Evolutionary conservation across 2,888 invertebrate species (phyloP).

Genomic region (Charanyca ferruginea): DNA sequence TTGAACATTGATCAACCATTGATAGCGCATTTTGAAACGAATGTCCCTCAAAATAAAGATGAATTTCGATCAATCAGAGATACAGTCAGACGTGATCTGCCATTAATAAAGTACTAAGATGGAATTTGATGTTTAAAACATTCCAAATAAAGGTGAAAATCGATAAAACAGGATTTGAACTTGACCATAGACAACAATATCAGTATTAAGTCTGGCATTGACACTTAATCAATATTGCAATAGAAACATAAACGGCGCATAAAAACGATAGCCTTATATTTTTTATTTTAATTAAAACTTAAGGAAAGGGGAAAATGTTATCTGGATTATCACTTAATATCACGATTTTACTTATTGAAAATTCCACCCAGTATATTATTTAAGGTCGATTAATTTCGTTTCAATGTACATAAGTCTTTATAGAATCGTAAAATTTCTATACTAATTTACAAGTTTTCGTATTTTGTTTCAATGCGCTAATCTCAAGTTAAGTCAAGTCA

Average conservation of each 20-base stretch:
- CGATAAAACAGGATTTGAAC: slow-evolving; percentile 1
- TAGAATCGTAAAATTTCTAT: too few species aligned
- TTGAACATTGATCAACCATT: too few species aligned
- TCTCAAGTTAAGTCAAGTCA: too few species aligned
- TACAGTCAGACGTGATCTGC: slow-evolving; percentile 2
- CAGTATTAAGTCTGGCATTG: slow-evolving; percentile 13
- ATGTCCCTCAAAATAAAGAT: slow-evolving; percentile 1
- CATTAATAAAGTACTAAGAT: slow-evolving; percentile 1
- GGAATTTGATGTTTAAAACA: neutral
- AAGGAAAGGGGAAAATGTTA: neutral
- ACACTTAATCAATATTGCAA: slow-evolving; percentile 5
- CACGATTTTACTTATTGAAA: neutral
- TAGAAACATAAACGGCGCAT: slow-evolving; percentile 18
- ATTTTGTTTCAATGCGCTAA: too few species aligned
- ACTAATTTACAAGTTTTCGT: too few species aligned
- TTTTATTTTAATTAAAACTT: slow-evolving; percentile 15
- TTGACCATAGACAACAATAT: slow-evolving; percentile 39
- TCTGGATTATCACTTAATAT: neutral
- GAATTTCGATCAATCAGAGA: neutral
- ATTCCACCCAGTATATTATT: neutral
- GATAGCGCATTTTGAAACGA: neutral
- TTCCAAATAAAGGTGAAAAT: slow-evolving; percentile 13
- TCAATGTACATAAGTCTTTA: too few species aligned
- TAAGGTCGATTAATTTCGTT: too few species aligned
- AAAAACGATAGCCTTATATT: slow-evolving; percentile 17